Evolutionary conservation across 2,888 invertebrate genomes (phyloP).

Genomic region (Mechanitis mazaeus): DNA sequence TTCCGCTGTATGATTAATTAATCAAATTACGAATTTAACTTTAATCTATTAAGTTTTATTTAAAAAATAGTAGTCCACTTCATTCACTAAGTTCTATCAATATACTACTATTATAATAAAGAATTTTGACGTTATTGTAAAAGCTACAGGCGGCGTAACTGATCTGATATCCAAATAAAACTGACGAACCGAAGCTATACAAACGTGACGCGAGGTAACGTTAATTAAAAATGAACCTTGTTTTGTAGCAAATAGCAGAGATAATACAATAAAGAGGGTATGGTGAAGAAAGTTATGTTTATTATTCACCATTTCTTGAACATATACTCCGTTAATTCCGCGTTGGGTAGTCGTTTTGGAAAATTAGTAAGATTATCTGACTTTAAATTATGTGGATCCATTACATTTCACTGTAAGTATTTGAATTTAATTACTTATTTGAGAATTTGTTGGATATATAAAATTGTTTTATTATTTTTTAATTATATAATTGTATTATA

Average conservation of each 20-base stretch:
- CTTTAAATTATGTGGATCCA: constrained; percentile 34
- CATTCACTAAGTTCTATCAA: no score
- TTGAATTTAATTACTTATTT: constrained; percentile 6
- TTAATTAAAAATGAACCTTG: neutral
- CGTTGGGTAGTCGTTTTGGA: constrained; percentile 32
- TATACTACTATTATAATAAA: no score
- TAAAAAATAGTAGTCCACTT: no score
- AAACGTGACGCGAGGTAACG: neutral
- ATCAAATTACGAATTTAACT: no score
- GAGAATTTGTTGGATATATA: no score
- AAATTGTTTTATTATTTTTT: no score
- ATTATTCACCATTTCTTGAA: constrained; percentile 28
- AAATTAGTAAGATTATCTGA: constrained; percentile 21
- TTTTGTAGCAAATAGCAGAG: neutral
- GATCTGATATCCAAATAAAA: constrained; percentile 38
- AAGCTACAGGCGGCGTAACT: constrained; percentile 25
- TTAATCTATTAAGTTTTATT: no score
- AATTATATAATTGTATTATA: neutral
- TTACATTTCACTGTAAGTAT: constrained; percentile 35
- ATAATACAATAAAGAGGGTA: neutral
- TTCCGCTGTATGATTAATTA: no score
- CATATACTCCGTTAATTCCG: constrained; percentile 34
- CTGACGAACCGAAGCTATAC: constrained; percentile 23
- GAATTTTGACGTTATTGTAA: no score
- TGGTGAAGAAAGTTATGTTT: constrained; percentile 7